Percentiles rank a stretch among this genome's conserved stretches.
Conservation (phyloP, 2,888 invertebrate genomes). For the Epistrophella euchroma region DNA sequence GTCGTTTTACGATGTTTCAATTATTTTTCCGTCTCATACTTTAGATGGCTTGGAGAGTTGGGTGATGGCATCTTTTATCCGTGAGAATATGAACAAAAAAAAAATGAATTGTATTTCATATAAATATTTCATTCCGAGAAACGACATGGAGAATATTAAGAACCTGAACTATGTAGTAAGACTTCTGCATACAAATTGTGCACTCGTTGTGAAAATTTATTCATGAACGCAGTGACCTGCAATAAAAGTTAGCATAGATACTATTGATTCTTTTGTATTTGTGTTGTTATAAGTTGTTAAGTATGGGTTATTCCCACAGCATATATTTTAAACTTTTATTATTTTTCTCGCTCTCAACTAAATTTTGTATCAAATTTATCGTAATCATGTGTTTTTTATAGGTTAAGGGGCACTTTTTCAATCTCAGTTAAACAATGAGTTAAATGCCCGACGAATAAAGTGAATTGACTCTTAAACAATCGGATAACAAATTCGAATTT, state of each 20-base stretch:
- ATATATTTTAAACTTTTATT: too few species aligned
- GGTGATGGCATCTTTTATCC: conserved; percentile 8
- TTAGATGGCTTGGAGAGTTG: neutral
- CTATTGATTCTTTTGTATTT: neutral
- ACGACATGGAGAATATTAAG: conserved; percentile 47
- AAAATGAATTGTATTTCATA: neutral
- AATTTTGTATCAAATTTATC: too few species aligned
- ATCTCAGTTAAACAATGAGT: too few species aligned
- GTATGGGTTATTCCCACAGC: too few species aligned
- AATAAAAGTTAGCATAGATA: conserved; percentile 21
- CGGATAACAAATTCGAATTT: too few species aligned
- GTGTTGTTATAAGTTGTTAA: too few species aligned
- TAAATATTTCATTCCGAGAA: neutral
- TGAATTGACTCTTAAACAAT: too few species aligned
- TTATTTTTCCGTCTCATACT: neutral
- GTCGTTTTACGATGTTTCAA: conserved; percentile 23
- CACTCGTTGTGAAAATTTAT: conserved; percentile 49
- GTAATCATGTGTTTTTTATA: too few species aligned
- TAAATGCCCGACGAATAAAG: too few species aligned
- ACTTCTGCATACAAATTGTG: conserved; percentile 38
- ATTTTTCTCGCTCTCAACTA: too few species aligned
- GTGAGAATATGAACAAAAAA: neutral
- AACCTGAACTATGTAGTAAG: neutral
- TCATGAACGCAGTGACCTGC: conserved; percentile 61
- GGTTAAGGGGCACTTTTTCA: too few species aligned